Base-by-base conservation (phyloP, 30 jellyfish, hydroid and myxozoan genomes). In the Pseudorhiza aurosa region DNA sequence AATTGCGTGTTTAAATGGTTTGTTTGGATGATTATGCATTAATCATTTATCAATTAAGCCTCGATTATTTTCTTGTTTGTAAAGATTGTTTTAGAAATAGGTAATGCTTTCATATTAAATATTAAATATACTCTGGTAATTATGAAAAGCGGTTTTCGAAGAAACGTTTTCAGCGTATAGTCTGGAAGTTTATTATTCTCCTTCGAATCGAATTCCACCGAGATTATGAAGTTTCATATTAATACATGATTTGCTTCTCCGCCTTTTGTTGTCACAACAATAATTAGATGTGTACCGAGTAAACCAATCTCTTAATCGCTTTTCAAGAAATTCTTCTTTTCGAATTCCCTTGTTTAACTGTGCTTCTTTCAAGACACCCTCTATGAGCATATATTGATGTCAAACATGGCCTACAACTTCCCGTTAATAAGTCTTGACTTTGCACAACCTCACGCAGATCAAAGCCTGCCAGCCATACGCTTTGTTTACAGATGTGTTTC, bases 1-100 rank as follows among this genome's bases (percentile, higher is more conserved):
- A 80, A 80, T 80, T 80, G 91, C 81, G 91, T 80, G 91, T 50
- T 50, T 65, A 62, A 80, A 80, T 65, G 84, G 91, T 80, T 80
- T 80, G 91, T 80, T 80, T 80, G 91, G 91, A 37, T 65, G 74
- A 77, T 77, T 77, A 77, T 36, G 79, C 68, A 77, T 77, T 46
- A 80, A 80, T 80, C 69, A 80, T 65, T 65, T 63, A 80, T 80
- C 71, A 80, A 80, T 80, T 80, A 80, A 64, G 57, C 84, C 71
- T 31, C 81, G 86, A 62, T 65, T 80, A 65, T 65, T 65, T 42
- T 77, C 84, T 80, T 64, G 84, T 80, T 80, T 57, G 86, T 46
- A 51, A 46, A 65, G 91, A 65, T 49, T 80, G 91, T 80, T 65
- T 53, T 80, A 42, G 68, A 65, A 80, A 49, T 80, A 64, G 49